phyloP scores from a whole-genome alignment of 2,797 vertebrate genomes.

The Cossypha dichroa region DNA sequence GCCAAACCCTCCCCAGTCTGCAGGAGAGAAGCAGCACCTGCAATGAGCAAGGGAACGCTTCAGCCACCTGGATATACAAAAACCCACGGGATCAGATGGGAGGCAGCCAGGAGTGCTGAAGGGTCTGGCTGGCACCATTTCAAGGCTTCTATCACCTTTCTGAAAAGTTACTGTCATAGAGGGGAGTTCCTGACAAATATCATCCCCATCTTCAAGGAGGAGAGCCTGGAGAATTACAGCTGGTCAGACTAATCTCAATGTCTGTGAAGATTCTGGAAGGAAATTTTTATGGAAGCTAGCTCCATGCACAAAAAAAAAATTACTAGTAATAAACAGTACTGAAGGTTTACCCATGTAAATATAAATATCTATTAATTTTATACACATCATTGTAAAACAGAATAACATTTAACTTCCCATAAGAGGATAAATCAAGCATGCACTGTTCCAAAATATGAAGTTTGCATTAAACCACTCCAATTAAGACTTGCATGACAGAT shows the following conservation, averaged over 20 bases:
- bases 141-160: background rate
- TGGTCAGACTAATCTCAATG: background rate
- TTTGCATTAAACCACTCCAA: background rate
- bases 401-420: background rate
- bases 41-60: background rate
- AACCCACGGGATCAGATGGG: accelerated
- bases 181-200: background rate
- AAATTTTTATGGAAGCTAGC: background rate
- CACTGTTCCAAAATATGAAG: background rate
- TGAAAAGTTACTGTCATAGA: background rate
- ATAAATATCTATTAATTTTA: background rate
- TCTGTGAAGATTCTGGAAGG: background rate
- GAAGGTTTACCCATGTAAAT: background rate
- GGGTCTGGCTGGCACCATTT: background rate
- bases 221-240: background rate
- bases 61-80: background rate
- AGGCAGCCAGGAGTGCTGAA: background rate
- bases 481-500: background rate
- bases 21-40: background rate
- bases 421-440: background rate
- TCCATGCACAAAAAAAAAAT: background rate
- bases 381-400: background rate
- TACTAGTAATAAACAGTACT: background rate
- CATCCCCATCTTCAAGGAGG: background rate
- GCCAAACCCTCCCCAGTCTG: background rate